Evolutionary conservation across 2,888 invertebrate genomes (phyloP).

Genomic region (Phrixothrix hirtus): DNA sequence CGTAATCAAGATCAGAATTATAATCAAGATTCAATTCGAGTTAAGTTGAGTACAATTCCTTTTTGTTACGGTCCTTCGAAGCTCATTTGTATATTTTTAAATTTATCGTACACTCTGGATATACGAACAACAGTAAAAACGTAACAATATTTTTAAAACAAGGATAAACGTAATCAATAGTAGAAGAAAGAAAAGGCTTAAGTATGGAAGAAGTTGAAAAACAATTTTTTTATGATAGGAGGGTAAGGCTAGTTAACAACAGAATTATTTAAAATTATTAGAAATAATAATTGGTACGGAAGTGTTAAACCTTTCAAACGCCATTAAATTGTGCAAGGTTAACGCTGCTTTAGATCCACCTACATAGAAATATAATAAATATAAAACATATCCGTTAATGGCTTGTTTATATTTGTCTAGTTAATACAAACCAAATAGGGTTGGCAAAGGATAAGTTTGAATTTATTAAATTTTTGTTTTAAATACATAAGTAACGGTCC

Average conservation of each 20-base stretch:
- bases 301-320: constrained; percentile 10
- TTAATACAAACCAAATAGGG: constrained; percentile 1
- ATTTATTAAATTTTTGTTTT: constrained; percentile 1
- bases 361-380: constrained; percentile 13
- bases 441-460: constrained; percentile 5
- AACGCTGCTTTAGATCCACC: constrained; percentile 17
- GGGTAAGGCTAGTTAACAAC: too few relatives aligned
- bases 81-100: too few relatives aligned
- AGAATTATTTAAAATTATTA: neutral
- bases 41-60: neutral
- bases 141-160: too few relatives aligned
- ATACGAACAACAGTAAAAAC: too few relatives aligned
- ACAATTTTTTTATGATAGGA: neutral
- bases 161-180: neutral
- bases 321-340: constrained; percentile 14
- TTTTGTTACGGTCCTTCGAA: neutral
- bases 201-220: neutral
- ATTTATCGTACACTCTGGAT: too few relatives aligned
- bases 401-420: constrained; percentile 14
- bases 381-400: constrained; percentile 17
- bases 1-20: neutral
- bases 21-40: neutral
- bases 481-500: neutral
- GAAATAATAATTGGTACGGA: too few relatives aligned
- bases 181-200: neutral